phyloP scores from a whole-genome alignment of 2,113 vertebrate genomes.

The Manacus vitellinus region DNA sequence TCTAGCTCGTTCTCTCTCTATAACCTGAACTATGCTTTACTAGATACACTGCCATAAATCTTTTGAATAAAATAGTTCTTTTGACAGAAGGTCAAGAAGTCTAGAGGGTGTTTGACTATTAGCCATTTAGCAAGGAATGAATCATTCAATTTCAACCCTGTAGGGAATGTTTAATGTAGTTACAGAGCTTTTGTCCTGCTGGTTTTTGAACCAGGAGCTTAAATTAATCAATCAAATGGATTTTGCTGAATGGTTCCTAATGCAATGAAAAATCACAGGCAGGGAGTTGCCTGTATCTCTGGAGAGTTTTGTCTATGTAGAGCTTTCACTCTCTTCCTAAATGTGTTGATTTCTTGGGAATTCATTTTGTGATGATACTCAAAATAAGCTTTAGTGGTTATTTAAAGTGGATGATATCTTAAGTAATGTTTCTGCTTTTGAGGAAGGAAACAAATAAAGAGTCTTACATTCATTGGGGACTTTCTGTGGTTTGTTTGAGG shows the following conservation, averaged over 20 bases:
- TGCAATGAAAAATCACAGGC: neutral
- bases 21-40: neutral
- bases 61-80: constrained; percentile 10
- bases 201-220: neutral
- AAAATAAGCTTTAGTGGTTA: neutral
- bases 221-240: constrained; percentile 18
- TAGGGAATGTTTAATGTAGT: neutral
- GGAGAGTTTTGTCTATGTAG: neutral
- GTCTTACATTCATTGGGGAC: neutral
- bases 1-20: neutral
- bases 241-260: neutral
- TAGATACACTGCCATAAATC: neutral
- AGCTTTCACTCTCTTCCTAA: neutral
- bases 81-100: constrained; percentile 37
- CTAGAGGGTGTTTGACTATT: constrained; percentile 3
- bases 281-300: neutral
- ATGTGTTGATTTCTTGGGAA: neutral
- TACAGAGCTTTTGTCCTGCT: neutral
- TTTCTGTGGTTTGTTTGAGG: neutral
- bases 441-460: neutral
- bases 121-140: constrained; percentile 4
- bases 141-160: constrained; percentile 16
- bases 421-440: neutral
- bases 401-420: neutral
- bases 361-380: neutral